Evolutionary conservation across 2,888 invertebrate genomes (phyloP), one percentile per base, ranked within the genome.

Genomic region (Melikaiella ostensackeni): DNA sequence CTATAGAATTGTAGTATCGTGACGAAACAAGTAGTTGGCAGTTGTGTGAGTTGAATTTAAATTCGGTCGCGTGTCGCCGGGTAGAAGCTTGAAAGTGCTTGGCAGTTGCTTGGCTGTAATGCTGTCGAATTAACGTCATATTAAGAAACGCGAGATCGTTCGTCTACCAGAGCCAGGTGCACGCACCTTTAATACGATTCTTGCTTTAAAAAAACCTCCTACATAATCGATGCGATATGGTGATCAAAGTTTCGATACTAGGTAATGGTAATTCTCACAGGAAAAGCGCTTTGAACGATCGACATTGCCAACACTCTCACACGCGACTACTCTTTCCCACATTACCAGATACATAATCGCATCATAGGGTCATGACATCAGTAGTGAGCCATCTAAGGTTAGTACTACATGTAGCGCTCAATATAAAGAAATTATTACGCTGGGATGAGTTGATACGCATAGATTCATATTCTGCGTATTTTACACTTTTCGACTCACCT

Each of bases 91-190:
- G 77, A 81, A 81, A 83, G 76, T 80, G 74, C 82, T 77, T 79
- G 81, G 80, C 76, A 80, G 79, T 78, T 73, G 82, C 79, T 74
- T 78, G 79, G 57, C 80, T 75, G 81, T 84, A 85, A 86, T 85
- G 79, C 82, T 80, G 77, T 81, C 83, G 83, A 83, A 84, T 83
- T 83, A 83, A 83, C 83, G 84, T 84, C 83, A 80, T 80, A 85
- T 85, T 84, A 85, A 84, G 80, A 78, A 77, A 82, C 79, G 73
- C 79, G 74, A 80, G 77, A 80, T 75, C 77, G 77, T 77, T 79
- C 75, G 77, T 74, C 63, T 42, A 66, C 76, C 64, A 78, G 66
- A 74, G 78, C 77, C 74, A 75, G 79, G 77, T 77, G 78, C 81
- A 79, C 80, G 81, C 78, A 78, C 78, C 74, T 80, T 81, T 79